phyloP scores from a whole-genome alignment of 2,113 vertebrate genomes.

The Oostethus manadensis region DNA sequence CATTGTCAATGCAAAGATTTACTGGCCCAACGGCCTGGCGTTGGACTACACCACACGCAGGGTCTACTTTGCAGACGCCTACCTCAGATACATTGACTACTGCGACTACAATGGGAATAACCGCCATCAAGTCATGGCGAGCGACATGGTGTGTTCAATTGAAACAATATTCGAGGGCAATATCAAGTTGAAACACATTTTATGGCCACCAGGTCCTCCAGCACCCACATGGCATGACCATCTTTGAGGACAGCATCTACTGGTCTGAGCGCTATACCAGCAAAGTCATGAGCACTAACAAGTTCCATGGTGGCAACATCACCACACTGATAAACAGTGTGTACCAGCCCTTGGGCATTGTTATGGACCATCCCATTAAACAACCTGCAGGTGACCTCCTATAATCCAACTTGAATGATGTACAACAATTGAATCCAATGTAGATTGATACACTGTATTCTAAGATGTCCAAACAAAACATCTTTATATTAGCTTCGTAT shows the following conservation, averaged over 20 bases:
- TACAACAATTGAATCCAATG: too few relatives aligned
- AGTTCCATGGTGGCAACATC: slow-evolving; percentile 87
- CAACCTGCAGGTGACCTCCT: slow-evolving; percentile 76
- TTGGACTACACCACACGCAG: slow-evolving; percentile 69
- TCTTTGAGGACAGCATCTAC: slow-evolving; percentile 88
- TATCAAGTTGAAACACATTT: background rate
- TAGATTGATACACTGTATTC: too few relatives aligned
- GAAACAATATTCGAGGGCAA: background rate
- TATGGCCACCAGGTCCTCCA: slow-evolving; percentile 71
- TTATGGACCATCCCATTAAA: slow-evolving; percentile 80
- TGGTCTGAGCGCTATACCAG: slow-evolving; percentile 83
- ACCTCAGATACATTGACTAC: slow-evolving; percentile 73
- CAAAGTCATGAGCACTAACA: slow-evolving; percentile 82
- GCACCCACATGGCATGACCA: slow-evolving; percentile 81
- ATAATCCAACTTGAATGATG: background rate
- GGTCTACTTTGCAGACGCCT: slow-evolving; percentile 72
- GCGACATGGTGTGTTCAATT: slow-evolving; percentile 62
- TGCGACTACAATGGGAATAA: slow-evolving; percentile 69
- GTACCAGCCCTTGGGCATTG: slow-evolving; percentile 80
- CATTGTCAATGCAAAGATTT: slow-evolving; percentile 67
- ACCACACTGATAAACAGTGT: slow-evolving; percentile 77
- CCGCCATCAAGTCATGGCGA: slow-evolving; percentile 70
- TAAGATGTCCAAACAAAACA: too few relatives aligned
- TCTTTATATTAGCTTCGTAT: too few relatives aligned
- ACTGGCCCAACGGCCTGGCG: slow-evolving; percentile 71